Percentiles rank a stretch among this genome's conserved stretches.
phyloP scores from a whole-genome alignment of 1,140 invertebrate species.

The Rhopalosiphum padi region DNA sequence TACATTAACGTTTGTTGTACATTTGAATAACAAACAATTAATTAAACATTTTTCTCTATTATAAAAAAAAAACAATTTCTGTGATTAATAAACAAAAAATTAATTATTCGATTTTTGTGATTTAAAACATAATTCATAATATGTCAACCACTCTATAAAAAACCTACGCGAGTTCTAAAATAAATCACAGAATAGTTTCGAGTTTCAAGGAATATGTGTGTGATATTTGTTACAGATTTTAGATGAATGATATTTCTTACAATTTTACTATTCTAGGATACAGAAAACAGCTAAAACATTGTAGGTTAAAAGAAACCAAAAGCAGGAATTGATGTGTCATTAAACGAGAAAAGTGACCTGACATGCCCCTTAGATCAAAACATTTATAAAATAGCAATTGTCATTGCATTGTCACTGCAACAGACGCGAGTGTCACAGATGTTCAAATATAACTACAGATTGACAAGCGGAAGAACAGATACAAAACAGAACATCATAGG shows the following conservation, averaged over 20 bases:
- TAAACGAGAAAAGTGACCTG: not conserved
- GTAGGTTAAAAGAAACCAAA: not conserved
- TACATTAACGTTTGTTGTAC: not conserved
- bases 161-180: not conserved
- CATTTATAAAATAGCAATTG: too few relatives aligned
- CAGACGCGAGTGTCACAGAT: not conserved
- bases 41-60: not conserved
- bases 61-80: not conserved
- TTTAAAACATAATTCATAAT: not conserved
- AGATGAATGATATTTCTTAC: too few relatives aligned
- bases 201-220: not conserved
- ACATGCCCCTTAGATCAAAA: not conserved
- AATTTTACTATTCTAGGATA: not conserved
- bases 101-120: not conserved
- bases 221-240: not conserved
- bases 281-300: not conserved
- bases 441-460: not conserved
- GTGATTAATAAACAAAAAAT: not conserved
- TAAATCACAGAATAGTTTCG: not conserved
- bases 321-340: not conserved
- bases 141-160: not conserved
- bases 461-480: not conserved
- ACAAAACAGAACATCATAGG: not conserved
- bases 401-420: not conserved
- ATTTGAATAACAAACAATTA: not conserved